phyloP scores from a whole-genome alignment of 2,888 invertebrate species.

The Cephus sareptanus region DNA sequence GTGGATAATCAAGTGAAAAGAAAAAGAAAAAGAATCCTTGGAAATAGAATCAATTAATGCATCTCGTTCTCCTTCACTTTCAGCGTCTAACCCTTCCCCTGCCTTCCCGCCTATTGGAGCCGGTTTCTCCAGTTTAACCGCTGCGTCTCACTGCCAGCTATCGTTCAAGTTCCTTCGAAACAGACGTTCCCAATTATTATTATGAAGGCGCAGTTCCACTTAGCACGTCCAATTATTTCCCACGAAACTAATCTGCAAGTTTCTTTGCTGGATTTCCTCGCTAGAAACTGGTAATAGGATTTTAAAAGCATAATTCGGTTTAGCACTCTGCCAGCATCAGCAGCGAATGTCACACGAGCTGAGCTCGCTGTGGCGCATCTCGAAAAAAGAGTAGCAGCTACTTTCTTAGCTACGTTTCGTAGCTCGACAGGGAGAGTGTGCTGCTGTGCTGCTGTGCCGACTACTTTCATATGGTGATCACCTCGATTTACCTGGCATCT shows the following conservation, averaged over 20 bases:
- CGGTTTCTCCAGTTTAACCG: neutral
- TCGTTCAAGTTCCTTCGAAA: constrained; percentile 5
- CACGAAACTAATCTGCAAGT: constrained; percentile 44
- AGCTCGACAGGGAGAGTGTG: too few species aligned
- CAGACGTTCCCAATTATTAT: constrained; percentile 38
- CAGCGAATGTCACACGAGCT: constrained; percentile 34
- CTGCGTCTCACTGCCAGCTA: neutral
- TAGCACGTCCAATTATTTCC: constrained; percentile 37
- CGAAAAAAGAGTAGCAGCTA: too few species aligned
- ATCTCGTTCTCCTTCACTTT: too few species aligned
- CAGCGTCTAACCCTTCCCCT: too few species aligned
- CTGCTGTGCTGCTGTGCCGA: too few species aligned
- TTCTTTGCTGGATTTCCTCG: constrained; percentile 35
- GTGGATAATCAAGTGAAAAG: too few species aligned
- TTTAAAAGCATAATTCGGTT: constrained; percentile 30
- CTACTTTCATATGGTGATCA: too few species aligned
- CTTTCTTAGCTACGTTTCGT: too few species aligned
- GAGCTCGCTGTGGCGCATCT: too few species aligned
- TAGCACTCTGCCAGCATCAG: constrained; percentile 10
- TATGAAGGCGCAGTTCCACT: constrained; percentile 30
- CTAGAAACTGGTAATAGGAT: constrained; percentile 38
- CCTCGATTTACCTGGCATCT: too few species aligned
- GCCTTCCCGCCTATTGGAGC: neutral
- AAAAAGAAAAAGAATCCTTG: too few species aligned
- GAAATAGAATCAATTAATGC: too few species aligned